Evolutionary conservation across 1,140 invertebrate genomes (phyloP).

Genomic region (Phenacoccus solenopsis): DNA sequence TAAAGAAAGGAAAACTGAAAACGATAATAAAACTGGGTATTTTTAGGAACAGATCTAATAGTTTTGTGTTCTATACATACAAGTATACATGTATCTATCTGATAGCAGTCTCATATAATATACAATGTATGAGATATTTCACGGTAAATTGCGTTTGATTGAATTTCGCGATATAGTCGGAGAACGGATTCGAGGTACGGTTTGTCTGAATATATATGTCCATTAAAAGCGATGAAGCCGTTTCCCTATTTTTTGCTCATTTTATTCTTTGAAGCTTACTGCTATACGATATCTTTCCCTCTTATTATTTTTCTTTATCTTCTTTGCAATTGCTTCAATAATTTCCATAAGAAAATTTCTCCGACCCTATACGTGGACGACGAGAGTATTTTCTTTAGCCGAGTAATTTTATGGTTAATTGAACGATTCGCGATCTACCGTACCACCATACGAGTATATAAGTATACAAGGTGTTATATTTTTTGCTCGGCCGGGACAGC

Average conservation of each 20-base stretch:
- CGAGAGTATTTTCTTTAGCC: background rate
- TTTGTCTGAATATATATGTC: constrained; percentile 2
- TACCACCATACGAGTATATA: no score
- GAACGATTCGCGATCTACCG: no score
- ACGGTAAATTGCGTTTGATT: constrained; percentile 1
- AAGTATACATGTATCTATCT: background rate
- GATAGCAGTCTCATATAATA: constrained; percentile 3
- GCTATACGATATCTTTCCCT: background rate
- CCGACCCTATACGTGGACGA: no score
- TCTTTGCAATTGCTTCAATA: background rate
- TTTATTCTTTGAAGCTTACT: background rate
- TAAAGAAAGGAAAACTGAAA: background rate
- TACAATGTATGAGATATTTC: constrained; percentile 3
- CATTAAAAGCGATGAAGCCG: background rate
- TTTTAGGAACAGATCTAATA: background rate
- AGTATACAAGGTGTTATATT: no score
- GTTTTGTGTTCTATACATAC: background rate
- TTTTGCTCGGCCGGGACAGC: no score
- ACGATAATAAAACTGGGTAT: background rate
- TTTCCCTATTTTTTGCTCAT: constrained; percentile 1
- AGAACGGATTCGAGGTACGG: background rate
- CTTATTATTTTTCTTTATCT: constrained; percentile 3
- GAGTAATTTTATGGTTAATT: background rate
- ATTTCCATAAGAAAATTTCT: background rate
- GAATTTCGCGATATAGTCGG: background rate